Base-by-base conservation (phyloP, 64 coral and sea anemone species). In the Stylophora pistillata region DNA sequence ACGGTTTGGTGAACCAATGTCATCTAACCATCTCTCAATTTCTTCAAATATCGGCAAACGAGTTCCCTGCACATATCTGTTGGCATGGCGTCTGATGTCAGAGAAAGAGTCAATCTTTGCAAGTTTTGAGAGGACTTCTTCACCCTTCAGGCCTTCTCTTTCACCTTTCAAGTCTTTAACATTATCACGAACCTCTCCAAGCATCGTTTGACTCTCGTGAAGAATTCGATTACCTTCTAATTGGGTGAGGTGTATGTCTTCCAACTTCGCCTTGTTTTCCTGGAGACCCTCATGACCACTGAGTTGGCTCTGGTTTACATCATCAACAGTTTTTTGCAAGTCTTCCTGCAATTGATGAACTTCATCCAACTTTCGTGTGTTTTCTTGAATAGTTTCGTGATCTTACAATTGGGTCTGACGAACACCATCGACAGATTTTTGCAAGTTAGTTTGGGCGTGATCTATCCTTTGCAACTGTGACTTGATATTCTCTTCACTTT, bases 401-500 rank as follows among this genome's bases (percentile, higher is more conserved):
- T 76, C 74, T 76, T 52, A 4, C 2, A 76, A 15, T 73, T 53
- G 73, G 1, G 15, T 20, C 34, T 75, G 33, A 53, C 9, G 37
- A 0, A 75, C 73, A 15, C 23, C 7, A 21, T 18, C 15, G 10
- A 75, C 34, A 41, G 18, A 52, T 53, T 75, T 12, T 20, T 75
- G 31, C 10, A 18, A 52, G 18, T 75, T 18, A 7, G 32, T 53
- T 16, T 75, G 73, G 4, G 17, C 4, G 9, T 75, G 17, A 52
- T 20, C 18, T 4, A 75, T 14, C 21, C 61, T n/a, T 27, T 82
- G 18, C n/a, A 90, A 55, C 29, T 90, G 57, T 55, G 69, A 72
- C 63, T 90, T 72, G 0, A 79, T 90, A 41, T 90, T 28, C 12
- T 81, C 55, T 28, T 84, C 80, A 16, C 74, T 52, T 55, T 66